These are phyloP conservation scores for Alligator mississippiensis DNA, from an alignment of 2,113 vertebrate species.

Conservation along the genomic window DNA sequence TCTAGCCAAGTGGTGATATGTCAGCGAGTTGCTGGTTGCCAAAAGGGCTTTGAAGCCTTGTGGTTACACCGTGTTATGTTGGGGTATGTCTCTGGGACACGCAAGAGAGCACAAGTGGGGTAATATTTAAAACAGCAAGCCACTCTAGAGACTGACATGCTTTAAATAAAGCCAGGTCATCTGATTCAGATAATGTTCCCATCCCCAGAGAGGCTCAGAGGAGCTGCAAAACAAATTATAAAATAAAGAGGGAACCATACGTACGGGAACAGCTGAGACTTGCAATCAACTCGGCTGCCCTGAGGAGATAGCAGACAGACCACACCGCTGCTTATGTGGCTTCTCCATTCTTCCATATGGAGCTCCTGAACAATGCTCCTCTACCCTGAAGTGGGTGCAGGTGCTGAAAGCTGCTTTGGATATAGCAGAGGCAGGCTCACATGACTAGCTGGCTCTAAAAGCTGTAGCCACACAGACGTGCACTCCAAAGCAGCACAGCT, in stretches of 20 bases:
- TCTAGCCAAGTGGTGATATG: not conserved
- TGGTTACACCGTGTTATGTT: not conserved
- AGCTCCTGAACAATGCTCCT: not conserved
- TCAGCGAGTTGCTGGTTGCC: not conserved
- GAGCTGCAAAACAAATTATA: not conserved
- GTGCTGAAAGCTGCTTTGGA: not conserved
- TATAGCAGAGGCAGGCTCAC: not conserved
- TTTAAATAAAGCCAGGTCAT: not conserved
- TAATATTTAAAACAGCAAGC: not conserved
- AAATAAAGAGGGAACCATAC: not conserved
- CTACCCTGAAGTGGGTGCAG: not conserved
- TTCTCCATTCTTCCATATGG: not conserved
- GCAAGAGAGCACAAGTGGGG: not conserved
- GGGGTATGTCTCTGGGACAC: not conserved
- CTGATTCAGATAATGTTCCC: not conserved
- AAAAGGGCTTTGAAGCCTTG: not conserved
- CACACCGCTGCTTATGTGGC: not conserved
- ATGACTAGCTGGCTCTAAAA: not conserved
- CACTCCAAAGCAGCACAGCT: not conserved
- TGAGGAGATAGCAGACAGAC: not conserved
- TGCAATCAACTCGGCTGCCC: not conserved
- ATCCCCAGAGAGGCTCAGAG: not conserved
- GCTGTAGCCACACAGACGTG: not conserved
- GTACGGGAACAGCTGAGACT: not conserved
- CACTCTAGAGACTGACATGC: no score